phyloP scores from a whole-genome alignment of 2,113 vertebrate genomes.

The Romanogobio albipinnatus region DNA sequence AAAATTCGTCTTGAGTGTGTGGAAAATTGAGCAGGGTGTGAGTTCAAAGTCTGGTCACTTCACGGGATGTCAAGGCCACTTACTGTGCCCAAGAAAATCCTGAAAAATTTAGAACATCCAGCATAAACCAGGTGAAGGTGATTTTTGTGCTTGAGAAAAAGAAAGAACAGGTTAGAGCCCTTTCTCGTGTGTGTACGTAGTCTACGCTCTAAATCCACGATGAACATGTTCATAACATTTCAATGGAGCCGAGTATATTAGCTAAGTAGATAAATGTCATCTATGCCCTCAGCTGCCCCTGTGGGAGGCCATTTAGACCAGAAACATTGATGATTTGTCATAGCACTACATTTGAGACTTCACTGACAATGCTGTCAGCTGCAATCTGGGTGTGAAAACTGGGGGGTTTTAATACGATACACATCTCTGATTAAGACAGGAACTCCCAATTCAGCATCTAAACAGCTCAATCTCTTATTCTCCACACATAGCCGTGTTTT shows the following conservation, averaged over 20 bases:
- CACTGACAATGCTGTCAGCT: constrained; percentile 31
- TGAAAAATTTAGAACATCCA: background rate
- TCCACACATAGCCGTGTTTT: constrained; percentile 39
- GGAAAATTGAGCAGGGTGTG: background rate
- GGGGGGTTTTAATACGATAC: constrained; percentile 44
- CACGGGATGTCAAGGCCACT: constrained; percentile 15
- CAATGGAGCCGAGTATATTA: constrained; percentile 1
- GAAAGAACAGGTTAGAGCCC: background rate
- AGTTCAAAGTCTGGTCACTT: constrained; percentile 49
- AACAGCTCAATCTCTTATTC: constrained; percentile 57
- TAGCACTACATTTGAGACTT: constrained; percentile 44
- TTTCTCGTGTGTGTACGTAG: background rate
- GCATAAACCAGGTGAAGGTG: constrained; percentile 31
- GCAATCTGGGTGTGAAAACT: constrained; percentile 14
- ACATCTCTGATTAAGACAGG: constrained; percentile 59
- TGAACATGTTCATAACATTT: background rate
- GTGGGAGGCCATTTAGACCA: constrained; percentile 45
- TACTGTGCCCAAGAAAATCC: constrained; percentile 22
- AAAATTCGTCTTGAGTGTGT: background rate
- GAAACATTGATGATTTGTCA: constrained; percentile 53
- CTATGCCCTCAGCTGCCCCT: background rate
- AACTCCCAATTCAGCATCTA: constrained; percentile 57
- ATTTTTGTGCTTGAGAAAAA: constrained; percentile 19
- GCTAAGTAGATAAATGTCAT: background rate
- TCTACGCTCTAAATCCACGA: background rate